Conservation (phyloP, 2,888 invertebrate genomes). For the Orgyia antiqua region DNA sequence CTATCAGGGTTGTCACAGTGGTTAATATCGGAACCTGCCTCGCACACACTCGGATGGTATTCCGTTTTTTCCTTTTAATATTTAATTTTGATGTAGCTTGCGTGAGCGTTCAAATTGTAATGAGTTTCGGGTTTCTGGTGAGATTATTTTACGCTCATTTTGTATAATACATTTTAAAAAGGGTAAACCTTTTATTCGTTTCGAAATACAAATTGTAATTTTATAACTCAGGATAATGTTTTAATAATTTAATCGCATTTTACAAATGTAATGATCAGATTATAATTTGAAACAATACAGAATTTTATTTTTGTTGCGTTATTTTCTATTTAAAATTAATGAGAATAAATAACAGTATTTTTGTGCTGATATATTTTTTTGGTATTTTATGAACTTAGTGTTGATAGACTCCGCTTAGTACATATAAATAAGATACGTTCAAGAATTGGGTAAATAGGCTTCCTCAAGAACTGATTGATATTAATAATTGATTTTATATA, state of each 20-base stretch:
- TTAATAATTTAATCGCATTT: constrained; percentile 1
- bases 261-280: neutral
- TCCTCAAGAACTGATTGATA: too few species aligned
- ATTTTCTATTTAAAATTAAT: too few species aligned
- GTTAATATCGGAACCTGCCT: constrained; percentile 16
- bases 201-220: too few species aligned
- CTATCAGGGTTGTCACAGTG: constrained; percentile 25
- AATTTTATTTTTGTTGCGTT: too few species aligned
- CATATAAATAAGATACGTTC: too few species aligned
- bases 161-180: constrained; percentile 12
- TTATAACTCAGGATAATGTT: neutral
- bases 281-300: too few species aligned
- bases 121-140: constrained; percentile 4
- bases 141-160: constrained; percentile 3
- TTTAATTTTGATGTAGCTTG: constrained; percentile 16
- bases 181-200: constrained; percentile 2
- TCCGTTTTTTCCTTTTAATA: constrained; percentile 14
- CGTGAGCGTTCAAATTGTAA: constrained; percentile 6
- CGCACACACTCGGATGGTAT: constrained; percentile 11
- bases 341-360: too few species aligned
- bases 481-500: too few species aligned
- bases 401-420: too few species aligned
- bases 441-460: too few species aligned
- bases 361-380: too few species aligned
- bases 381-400: too few species aligned